A percentile compares a stretch with the other conserved stretches of the same genome.
Conservation (phyloP, 2,113 vertebrate genomes). For the Catharus fuscescens region DNA sequence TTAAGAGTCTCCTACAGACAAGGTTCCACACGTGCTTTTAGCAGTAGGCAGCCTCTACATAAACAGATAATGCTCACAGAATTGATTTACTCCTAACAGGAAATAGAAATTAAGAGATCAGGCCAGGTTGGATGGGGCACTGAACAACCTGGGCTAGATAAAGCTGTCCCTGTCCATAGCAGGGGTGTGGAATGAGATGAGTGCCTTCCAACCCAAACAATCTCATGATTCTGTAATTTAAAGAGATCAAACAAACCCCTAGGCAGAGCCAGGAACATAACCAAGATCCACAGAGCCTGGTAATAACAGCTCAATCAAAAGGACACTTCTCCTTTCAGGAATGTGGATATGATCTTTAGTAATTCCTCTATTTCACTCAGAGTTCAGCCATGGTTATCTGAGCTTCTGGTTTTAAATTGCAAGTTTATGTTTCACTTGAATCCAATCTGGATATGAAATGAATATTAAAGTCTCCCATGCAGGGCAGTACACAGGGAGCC, state of each 20-base stretch:
- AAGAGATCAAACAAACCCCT: not conserved
- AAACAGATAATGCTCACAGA: not conserved
- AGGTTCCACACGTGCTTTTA: not conserved
- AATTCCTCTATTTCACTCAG: not conserved
- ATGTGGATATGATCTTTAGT: not conserved
- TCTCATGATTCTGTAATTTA: not conserved
- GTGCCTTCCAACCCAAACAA: not conserved
- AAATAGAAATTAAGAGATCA: not conserved
- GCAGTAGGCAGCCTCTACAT: not conserved
- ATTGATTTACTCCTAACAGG: not conserved
- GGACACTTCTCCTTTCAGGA: not conserved
- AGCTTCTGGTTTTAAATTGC: conserved; percentile 3
- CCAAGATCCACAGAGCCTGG: not conserved
- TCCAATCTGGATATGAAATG: not conserved
- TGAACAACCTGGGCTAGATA: not conserved
- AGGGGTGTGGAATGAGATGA: not conserved
- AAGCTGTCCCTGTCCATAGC: not conserved
- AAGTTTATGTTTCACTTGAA: not conserved
- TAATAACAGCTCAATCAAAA: not conserved
- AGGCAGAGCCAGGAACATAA: not conserved
- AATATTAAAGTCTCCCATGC: not conserved
- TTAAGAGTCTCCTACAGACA: not conserved
- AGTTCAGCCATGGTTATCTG: not conserved
- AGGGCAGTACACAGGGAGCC: not conserved
- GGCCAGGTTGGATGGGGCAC: not conserved